Evolutionary conservation across 2,888 invertebrate species (phyloP), one percentile per base, ranked within the genome.

Genomic region (Desoria tigrina): DNA sequence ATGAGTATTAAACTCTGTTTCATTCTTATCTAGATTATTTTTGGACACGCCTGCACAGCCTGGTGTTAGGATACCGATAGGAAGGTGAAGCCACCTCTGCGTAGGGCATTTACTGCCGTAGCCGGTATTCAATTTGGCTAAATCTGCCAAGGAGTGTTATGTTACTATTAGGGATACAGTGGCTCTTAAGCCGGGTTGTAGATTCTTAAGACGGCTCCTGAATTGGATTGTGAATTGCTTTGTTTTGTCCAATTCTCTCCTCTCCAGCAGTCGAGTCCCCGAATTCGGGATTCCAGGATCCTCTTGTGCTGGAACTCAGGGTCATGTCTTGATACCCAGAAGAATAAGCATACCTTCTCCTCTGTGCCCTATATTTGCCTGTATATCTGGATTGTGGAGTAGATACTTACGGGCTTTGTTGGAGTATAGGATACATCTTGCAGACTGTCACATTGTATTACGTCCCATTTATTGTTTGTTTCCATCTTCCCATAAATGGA

Each of bases 181-280:
- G 11, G 32, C 32, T 32, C 32, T 32, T 32, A 32, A 21, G 16
- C 45, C 16, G 9, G 45, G 4, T 21, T 45, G 21, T 21, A 45
- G 45, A 18, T 18, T 45, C 45, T 45, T 45, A 45, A n/a, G 24
- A 3, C 3, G 51, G 23, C 4, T 6, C 6, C 14, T 26, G 51
- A 51, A 51, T 51, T 24, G 51, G 51, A 51, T 26, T 51, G 51
- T 26, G 51, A 51, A 51, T 26, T 51, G 51, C 51, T 26, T 51
- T 51, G 51, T 51, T 24, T 51, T 51, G 7, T 51, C 51, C 14
- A 7, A 26, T 9, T 51, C 26, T 51, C 26, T 49, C 39, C 39
- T 39, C 16, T 45, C 45, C 16, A 21, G 45, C 45, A n/a, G n/a
- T n/a, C n/a, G n/a, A n/a, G n/a, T n/a, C n/a, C n/a, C n/a, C n/a